Evolutionary conservation across 1,140 invertebrate species (phyloP).

Genomic region (Drosophila punjabiensis): DNA sequence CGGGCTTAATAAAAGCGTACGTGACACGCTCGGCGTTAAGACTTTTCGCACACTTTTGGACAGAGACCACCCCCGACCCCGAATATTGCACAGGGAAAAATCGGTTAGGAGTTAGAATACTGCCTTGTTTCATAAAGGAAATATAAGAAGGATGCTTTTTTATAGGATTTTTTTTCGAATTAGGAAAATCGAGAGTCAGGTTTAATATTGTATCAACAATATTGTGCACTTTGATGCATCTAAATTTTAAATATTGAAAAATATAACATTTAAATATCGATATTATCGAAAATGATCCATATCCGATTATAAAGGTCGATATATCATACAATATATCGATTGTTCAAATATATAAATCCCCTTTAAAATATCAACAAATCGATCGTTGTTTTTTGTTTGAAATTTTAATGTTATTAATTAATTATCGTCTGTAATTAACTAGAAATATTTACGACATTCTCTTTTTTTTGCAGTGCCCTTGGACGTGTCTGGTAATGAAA

Average conservation of each 20-base stretch:
- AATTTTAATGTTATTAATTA: too few species aligned
- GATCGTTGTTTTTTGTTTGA: too few species aligned
- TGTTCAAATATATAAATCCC: too few species aligned
- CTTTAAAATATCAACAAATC: too few species aligned
- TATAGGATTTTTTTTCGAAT: too few species aligned
- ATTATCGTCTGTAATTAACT: too few species aligned
- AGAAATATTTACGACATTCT: too few species aligned
- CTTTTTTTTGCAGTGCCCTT: slow-evolving; percentile 3
- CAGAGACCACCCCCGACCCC: not conserved
- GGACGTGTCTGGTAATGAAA: slow-evolving; percentile 82
- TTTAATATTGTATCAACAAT: not conserved
- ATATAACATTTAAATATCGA: not conserved
- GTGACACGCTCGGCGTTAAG: slow-evolving; percentile 67
- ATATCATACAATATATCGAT: too few species aligned
- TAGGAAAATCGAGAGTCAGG: too few species aligned
- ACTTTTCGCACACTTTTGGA: slow-evolving; percentile 73
- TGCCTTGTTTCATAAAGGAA: not conserved
- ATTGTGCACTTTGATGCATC: not conserved
- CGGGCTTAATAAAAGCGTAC: slow-evolving; percentile 78
- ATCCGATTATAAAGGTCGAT: too few species aligned
- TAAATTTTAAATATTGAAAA: too few species aligned
- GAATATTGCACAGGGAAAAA: slow-evolving; percentile 5
- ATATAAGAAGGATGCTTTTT: not conserved
- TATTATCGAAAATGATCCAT: not conserved
- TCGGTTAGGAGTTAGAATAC: too few species aligned